Conservation (phyloP, 2,888 invertebrate species). For the Cataglyphis albicans region DNA sequence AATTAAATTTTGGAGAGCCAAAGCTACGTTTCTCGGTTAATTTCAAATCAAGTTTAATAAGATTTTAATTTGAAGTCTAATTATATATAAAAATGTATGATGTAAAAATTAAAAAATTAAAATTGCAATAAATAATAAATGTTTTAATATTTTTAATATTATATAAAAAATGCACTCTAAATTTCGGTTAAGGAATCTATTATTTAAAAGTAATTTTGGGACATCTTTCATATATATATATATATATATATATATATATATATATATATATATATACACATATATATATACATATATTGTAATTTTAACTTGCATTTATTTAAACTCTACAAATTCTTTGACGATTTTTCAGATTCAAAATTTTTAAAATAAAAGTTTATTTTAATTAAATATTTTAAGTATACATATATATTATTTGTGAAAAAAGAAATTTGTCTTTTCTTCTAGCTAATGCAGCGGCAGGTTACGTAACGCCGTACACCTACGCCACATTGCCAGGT, state of each 20-base stretch:
- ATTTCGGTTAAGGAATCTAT: background rate
- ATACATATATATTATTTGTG: background rate
- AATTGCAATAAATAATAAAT: too few relatives aligned
- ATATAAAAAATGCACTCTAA: background rate
- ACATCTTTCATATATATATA: background rate
- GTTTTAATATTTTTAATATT: background rate
- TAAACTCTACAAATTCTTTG: background rate
- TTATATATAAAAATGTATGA: too few relatives aligned
- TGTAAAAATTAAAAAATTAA: too few relatives aligned
- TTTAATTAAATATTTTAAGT: background rate
- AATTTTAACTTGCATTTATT: background rate
- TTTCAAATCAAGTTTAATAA: background rate
- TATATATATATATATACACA: too few relatives aligned
- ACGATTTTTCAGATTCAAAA: background rate
- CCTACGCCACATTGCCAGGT: constrained; percentile 90
- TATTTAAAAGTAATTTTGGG: background rate
- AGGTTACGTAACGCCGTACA: constrained; percentile 92
- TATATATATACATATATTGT: background rate
- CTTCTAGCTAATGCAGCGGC: constrained; percentile 86
- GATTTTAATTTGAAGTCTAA: too few relatives aligned
- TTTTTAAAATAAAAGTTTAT: background rate
- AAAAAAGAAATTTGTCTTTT: background rate
- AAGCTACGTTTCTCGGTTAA: background rate
- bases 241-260: background rate
- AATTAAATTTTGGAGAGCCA: background rate